These are phyloP conservation scores for Monoplex corrugatus DNA, from an alignment of 2,888 invertebrate genomes.

Conservation along the genomic window DNA sequence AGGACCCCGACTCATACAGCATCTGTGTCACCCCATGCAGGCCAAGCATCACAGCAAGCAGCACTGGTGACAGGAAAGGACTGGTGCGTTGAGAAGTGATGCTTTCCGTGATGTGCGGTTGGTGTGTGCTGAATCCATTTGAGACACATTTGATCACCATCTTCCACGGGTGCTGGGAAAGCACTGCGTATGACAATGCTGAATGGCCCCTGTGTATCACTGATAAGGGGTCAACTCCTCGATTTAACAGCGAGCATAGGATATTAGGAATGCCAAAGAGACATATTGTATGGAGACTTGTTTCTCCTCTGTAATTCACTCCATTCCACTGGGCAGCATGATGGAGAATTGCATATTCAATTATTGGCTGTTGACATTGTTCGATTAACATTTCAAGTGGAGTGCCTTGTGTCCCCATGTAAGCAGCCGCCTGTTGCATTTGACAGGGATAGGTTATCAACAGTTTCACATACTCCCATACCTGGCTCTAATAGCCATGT, in stretches of 20 bases:
- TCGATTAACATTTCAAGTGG: background rate
- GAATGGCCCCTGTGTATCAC: background rate
- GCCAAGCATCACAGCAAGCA: background rate
- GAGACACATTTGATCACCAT: background rate
- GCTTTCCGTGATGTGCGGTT: conserved; percentile 7
- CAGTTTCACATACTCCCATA: background rate
- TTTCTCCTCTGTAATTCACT: background rate
- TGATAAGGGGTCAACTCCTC: background rate
- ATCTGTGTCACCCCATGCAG: background rate
- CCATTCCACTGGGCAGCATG: background rate
- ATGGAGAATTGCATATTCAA: background rate
- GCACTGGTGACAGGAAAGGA: background rate
- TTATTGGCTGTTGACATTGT: background rate
- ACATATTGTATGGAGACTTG: background rate
- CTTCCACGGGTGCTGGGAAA: background rate
- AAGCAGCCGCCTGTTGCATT: background rate
- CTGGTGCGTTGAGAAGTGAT: background rate
- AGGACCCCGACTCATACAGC: conserved; percentile 29
- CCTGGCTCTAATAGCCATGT: background rate
- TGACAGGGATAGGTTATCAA: background rate
- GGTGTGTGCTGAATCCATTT: conserved; percentile 22
- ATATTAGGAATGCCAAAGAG: background rate
- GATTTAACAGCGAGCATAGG: background rate
- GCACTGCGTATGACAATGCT: background rate
- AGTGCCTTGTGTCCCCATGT: background rate